phyloP scores from a whole-genome alignment of 2,888 invertebrate species.

The Nyleta sp. region DNA sequence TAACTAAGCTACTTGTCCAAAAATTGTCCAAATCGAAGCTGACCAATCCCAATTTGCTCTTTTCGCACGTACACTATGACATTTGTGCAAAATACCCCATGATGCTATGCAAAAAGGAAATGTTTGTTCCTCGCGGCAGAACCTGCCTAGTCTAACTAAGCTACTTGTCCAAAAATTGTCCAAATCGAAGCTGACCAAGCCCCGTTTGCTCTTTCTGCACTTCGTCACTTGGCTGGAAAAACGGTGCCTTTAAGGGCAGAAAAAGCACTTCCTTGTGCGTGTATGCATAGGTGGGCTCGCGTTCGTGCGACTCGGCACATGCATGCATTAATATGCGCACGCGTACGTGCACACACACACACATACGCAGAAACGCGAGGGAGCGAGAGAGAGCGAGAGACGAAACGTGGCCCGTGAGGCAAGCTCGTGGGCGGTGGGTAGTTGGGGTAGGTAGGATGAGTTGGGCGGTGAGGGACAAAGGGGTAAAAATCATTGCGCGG shows the following conservation, averaged over 20 bases:
- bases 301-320: slow-evolving; percentile 38
- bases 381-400: slow-evolving; percentile 31
- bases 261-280: slow-evolving; percentile 41
- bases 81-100: too few relatives aligned
- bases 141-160: too few relatives aligned
- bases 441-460: slow-evolving; percentile 66
- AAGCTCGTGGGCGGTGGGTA: slow-evolving; percentile 70
- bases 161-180: neutral
- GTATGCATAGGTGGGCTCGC: slow-evolving; percentile 38
- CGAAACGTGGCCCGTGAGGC: slow-evolving; percentile 77
- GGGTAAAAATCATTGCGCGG: slow-evolving; percentile 83
- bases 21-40: slow-evolving; percentile 14
- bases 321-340: slow-evolving; percentile 49
- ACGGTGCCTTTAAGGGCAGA: slow-evolving; percentile 33
- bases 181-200: slow-evolving; percentile 5
- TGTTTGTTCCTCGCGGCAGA: too few relatives aligned
- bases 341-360: slow-evolving; percentile 15
- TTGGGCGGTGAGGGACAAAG: slow-evolving; percentile 75
- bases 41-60: slow-evolving; percentile 5
- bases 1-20: neutral
- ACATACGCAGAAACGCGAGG: slow-evolving; percentile 15
- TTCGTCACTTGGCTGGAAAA: slow-evolving; percentile 37
- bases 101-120: too few relatives aligned
- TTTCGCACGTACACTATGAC: too few relatives aligned
- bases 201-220: slow-evolving; percentile 26